These are phyloP conservation scores for Trematomus bernacchii DNA, from an alignment of 2,797 vertebrate species.

Conservation along the genomic window DNA sequence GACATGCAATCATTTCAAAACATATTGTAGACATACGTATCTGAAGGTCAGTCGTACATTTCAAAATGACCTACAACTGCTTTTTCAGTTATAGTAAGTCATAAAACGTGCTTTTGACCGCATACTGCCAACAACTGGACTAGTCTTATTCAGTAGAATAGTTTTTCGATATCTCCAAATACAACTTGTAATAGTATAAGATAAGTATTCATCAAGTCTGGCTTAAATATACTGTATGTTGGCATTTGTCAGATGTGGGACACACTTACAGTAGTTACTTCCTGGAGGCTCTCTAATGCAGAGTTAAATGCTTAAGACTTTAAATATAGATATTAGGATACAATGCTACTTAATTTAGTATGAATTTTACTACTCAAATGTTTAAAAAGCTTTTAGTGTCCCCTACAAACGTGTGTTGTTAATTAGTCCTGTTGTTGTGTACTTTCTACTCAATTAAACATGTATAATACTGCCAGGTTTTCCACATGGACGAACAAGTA, in stretches of 20 bases:
- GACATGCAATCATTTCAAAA: no score
- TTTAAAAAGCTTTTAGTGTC: background rate
- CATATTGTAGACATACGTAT: no score
- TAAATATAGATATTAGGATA: background rate
- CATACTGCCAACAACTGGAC: background rate
- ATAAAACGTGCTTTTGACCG: no score
- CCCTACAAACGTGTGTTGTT: background rate
- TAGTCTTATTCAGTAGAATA: background rate
- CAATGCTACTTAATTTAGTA: background rate
- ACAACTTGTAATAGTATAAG: background rate
- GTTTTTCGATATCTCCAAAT: background rate
- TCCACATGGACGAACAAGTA: background rate
- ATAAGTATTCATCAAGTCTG: background rate
- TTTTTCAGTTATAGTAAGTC: no score
- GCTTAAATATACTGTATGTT: background rate
- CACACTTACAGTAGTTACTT: background rate
- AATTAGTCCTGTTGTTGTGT: background rate
- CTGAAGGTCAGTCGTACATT: no score
- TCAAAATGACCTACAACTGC: no score
- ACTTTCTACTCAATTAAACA: slow-evolving; percentile 3
- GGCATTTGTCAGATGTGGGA: background rate
- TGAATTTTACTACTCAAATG: background rate
- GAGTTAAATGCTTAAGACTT: background rate
- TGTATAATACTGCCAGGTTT: background rate
- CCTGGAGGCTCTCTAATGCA: background rate